phyloP scores from a whole-genome alignment of 37 sponge, comb jelly and placozoan species.

The Spongilla lacustris region DNA sequence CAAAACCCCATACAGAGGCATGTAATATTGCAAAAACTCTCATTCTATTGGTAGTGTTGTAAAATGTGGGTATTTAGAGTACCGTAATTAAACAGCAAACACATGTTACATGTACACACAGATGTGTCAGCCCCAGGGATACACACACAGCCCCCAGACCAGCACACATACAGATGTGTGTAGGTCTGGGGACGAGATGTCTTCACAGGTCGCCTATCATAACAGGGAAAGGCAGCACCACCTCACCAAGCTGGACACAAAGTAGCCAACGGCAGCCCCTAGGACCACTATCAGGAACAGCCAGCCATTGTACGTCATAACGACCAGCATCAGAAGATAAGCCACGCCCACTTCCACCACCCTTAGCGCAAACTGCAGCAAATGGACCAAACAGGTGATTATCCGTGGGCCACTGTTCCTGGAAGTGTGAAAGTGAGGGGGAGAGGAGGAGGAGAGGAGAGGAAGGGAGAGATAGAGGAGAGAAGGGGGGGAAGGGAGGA shows the following conservation, averaged over 20 bases:
- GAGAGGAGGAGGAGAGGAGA: not conserved
- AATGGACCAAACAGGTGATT: conserved; percentile 11
- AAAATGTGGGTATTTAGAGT: too few species aligned
- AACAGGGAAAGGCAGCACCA: not conserved
- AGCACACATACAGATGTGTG: not conserved
- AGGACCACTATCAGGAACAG: conserved; percentile 83
- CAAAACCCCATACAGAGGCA: too few species aligned
- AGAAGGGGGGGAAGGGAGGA: not conserved
- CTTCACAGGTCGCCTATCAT: too few species aligned
- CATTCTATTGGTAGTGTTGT: too few species aligned
- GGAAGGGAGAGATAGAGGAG: not conserved
- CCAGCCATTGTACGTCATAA: conserved; percentile 96
- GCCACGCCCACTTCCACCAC: conserved; percentile 74
- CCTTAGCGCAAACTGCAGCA: conserved; percentile 72
- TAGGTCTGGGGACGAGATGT: not conserved
- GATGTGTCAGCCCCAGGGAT: too few species aligned
- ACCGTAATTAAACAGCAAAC: too few species aligned
- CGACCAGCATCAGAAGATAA: conserved; percentile 90
- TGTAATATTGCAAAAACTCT: too few species aligned
- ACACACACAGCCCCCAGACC: too few species aligned
- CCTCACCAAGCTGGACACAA: conserved; percentile 37
- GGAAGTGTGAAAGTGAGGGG: not conserved
- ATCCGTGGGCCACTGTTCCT: not conserved
- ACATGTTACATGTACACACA: too few species aligned
- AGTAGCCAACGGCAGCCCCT: conserved; percentile 85